Base-by-base conservation (phyloP, 2,797 vertebrate species). In the Leuciscus waleckii region DNA sequence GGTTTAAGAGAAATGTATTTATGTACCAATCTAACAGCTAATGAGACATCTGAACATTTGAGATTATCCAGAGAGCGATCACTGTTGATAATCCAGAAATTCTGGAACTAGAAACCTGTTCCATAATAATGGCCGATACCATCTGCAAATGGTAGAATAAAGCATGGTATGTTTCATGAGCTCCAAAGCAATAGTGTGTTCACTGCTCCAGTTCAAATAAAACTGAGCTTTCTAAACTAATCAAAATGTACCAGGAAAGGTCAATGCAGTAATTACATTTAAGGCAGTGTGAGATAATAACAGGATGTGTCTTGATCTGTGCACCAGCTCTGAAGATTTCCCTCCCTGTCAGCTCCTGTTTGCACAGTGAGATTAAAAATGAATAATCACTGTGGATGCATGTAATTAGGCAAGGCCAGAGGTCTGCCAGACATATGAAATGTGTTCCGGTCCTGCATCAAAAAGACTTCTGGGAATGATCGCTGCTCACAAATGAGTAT, bases 221-320 rank as follows among this genome's bases (percentile, higher is more conserved):
- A 86, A 49, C 77, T 54, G 74, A 46, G 73, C 43, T 61, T 54
- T 71, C 84, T 81, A 67, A 86, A 87, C 83, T 79, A 87, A 89
- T 82, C 79, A 89, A 83, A 83, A 71, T 69, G 68, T 82, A 68
- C 86, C 16, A 23, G 29, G 51, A 90, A 89, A 89, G 85, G 86
- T 89, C 83, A 84, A 71, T 71, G 85, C 80, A 68, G 79, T 86
- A 85, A 89, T 87, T 87, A 84, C 78, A 84, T 85, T 86, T 77
- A 87, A 81, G 79, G 84, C 80, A 88, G 54, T 81, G 70, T 69
- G 79, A 85, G 67, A 86, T 85, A 67, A 79, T 85, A 87, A 83
- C 78, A 84, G 68, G 68, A 84, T 69, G 65, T 63, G 65, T 71
- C 71, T 76, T 67, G 43, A 85, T 76, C 81, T 79, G 41, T 8